A percentile compares a stretch with the other conserved stretches of the same genome.
These are phyloP conservation scores for Aurelia coerulea DNA, from an alignment of 30 jellyfish, hydroid and myxozoan genomes.

Conservation along the genomic window DNA sequence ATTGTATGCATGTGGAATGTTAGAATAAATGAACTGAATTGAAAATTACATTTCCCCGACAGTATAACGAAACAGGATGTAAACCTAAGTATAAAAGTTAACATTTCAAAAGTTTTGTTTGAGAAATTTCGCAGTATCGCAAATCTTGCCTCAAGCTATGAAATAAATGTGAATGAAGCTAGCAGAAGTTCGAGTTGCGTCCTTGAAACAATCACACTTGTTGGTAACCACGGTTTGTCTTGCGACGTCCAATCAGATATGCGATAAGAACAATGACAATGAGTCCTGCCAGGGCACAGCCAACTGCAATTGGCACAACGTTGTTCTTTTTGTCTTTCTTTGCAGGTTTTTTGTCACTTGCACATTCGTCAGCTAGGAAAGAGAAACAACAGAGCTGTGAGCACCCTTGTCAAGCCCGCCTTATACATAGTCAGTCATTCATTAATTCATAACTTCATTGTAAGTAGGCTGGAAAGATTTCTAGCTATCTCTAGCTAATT, in stretches of 20 bases:
- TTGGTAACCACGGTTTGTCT: conserved; percentile 89
- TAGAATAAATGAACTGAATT: no score
- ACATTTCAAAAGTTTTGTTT: not conserved
- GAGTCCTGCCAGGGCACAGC: conserved; percentile 98
- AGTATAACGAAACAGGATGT: no score
- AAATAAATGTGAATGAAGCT: no score
- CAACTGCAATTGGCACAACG: conserved; percentile 96
- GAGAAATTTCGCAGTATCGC: not conserved
- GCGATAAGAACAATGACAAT: conserved; percentile 95
- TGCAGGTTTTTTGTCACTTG: not conserved
- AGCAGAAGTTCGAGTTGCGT: no score
- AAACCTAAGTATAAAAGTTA: not conserved
- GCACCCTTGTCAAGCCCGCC: no score
- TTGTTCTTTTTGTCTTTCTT: conserved; percentile 47
- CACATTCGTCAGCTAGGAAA: conserved; percentile 51
- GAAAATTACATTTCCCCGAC: no score
- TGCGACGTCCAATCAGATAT: conserved; percentile 95
- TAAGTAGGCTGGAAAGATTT: no score
- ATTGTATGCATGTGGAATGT: no score
- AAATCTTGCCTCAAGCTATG: conserved; percentile 7
- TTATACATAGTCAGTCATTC: no score
- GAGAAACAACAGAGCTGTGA: conserved; percentile 57
- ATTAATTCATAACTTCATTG: no score
- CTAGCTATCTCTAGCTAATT: no score
- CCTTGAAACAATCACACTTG: conserved; percentile 40